phyloP scores from a whole-genome alignment of 1,140 invertebrate genomes.

The Triops longicaudatus region DNA sequence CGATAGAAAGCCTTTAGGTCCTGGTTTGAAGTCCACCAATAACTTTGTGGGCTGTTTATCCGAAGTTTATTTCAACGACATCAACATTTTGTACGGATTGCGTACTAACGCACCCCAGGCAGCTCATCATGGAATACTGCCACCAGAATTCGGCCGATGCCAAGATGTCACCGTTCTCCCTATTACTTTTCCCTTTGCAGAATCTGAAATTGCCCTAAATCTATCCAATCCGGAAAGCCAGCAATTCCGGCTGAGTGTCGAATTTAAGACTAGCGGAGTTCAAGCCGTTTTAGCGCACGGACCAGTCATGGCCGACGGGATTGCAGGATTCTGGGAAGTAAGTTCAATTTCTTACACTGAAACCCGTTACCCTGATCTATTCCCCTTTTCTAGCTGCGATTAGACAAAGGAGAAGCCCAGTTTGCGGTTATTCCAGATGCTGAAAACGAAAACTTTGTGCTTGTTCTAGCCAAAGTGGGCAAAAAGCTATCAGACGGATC shows the following conservation, averaged over 20 bases:
- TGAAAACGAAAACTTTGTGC: slow-evolving; percentile 32
- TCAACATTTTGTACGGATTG: slow-evolving; percentile 79
- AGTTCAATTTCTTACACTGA: slow-evolving; percentile 34
- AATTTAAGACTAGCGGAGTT: slow-evolving; percentile 76
- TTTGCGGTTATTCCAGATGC: slow-evolving; percentile 33
- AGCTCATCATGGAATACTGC: slow-evolving; percentile 61
- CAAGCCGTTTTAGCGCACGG: slow-evolving; percentile 76
- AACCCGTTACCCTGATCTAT: not conserved
- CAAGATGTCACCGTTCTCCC: slow-evolving; percentile 73
- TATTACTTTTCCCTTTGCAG: slow-evolving; percentile 82
- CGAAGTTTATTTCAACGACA: slow-evolving; percentile 85
- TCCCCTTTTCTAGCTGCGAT: slow-evolving; percentile 24
- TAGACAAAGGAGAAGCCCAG: slow-evolving; percentile 32
- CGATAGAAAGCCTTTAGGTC: slow-evolving; percentile 48
- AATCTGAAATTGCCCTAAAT: slow-evolving; percentile 71
- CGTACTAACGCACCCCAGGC: slow-evolving; percentile 42
- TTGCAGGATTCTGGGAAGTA: slow-evolving; percentile 76
- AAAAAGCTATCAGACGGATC: slow-evolving; percentile 51
- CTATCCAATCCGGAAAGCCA: slow-evolving; percentile 25
- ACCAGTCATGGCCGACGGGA: slow-evolving; percentile 54
- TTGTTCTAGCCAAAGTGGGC: slow-evolving; percentile 49
- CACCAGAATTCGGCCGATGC: slow-evolving; percentile 70
- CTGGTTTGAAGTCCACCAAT: slow-evolving; percentile 45
- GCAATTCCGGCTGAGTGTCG: slow-evolving; percentile 68
- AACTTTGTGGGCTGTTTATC: slow-evolving; percentile 73